Base-by-base conservation (phyloP, 2,113 vertebrate species). In the Malaclemys terrapin region DNA sequence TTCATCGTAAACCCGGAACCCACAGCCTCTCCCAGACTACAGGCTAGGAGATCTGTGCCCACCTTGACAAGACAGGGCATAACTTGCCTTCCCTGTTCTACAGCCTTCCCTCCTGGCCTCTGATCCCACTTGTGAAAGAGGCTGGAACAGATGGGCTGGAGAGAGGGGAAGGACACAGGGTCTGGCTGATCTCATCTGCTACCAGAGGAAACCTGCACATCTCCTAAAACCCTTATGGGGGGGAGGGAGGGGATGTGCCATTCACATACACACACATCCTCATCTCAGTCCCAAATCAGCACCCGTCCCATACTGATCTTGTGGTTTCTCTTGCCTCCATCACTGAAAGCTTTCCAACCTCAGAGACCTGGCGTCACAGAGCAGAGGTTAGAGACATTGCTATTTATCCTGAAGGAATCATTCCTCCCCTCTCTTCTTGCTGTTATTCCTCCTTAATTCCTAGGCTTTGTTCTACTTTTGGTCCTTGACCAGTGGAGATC, bases 131-230 rank as follows among this genome's bases (percentile, higher is more conserved):
- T 0, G 52, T 11, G 54, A 5, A 89, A 82, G 72, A 59, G 2
- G 54, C 90, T 20, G 50, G 91, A 27, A 17, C 82, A 59, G 85
- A 91, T 47, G 85, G 87, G 82, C 54, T 81, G 94, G 57, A 72
- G 88, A 25, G 5, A 59, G 20, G 42, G 0, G 8, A 20, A 78
- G 65, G 4, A 56, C 85, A 82, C 59, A 1, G 72, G 56, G 59
- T 52, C 83, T 2, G 27, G 78, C 47, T 80, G 47, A 35, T 25
- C 78, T 50, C 47, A 35, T 31, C 47, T 49, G 27, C 29, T 50
- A 50, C 78, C 13, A 78, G 24, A 78, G 75, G 42, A 78, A 78
- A 19, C 42, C 38, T 11, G 12, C 42, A 76, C 20, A 5, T 76
- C 72, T 42, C 19, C 38, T 27, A 78, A 47, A 78, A 42, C 75